Evolutionary conservation across 2,113 vertebrate genomes (phyloP).

Genomic region (Prunella himalayana): DNA sequence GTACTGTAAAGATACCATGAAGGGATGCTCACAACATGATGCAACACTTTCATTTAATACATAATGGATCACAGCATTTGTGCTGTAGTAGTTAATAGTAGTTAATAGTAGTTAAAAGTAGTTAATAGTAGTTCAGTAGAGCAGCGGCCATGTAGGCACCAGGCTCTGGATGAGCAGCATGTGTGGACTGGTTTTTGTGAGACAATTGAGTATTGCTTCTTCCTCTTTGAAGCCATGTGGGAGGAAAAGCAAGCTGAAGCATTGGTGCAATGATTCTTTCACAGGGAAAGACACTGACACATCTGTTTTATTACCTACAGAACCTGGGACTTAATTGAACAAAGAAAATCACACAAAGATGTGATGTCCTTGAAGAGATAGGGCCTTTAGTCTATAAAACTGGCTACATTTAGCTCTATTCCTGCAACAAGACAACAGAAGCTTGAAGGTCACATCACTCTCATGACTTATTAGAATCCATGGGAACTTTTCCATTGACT

Average conservation of each 20-base stretch:
- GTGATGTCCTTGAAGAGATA: neutral
- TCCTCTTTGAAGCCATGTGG: neutral
- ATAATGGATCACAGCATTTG: neutral
- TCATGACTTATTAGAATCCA: neutral
- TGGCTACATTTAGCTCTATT: neutral
- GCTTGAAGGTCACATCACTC: neutral
- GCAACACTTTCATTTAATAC: neutral
- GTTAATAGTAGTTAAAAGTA: neutral
- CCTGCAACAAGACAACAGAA: neutral
- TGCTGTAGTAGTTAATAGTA: neutral
- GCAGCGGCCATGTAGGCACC: accelerated
- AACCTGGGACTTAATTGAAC: neutral
- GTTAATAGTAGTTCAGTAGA: neutral
- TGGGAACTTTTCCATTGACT: neutral
- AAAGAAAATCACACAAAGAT: neutral
- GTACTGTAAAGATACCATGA: neutral
- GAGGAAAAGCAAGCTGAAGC: neutral
- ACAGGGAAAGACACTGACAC: no score
- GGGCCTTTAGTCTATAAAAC: neutral
- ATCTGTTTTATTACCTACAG: neutral
- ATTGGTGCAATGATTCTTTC: neutral
- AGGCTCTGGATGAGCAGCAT: neutral
- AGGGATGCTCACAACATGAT: neutral
- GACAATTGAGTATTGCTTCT: neutral
- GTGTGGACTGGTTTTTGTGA: neutral